Base-by-base conservation (phyloP, 92 coral and sea anemone genomes). In the Parazoanthus atlanticus region DNA sequence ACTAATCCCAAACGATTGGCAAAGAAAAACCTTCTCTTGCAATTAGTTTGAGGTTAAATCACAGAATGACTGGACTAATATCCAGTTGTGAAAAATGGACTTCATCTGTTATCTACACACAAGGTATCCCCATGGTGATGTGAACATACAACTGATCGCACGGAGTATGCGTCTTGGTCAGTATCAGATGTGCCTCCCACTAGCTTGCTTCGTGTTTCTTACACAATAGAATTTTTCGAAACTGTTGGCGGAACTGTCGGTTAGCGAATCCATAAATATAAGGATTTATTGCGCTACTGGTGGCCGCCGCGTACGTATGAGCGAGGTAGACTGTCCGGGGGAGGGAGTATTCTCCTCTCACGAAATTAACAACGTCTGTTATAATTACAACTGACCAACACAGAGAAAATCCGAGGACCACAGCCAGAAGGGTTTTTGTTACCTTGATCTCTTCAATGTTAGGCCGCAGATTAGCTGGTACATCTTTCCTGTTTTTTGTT, bases 221-320 rank as follows among this genome's bases (percentile, higher is more conserved):
- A 71, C 17, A 30, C 56, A 49, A 0, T 49, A 91, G 12, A 23
- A 88, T 75, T 36, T 88, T 92, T 21, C 88, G 80, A 75, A 96
- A 90, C 78, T 91, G 93, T 19, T 91, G 85, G 11, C 98, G 92
- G 86, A 96, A 94, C 23, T 95, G 92, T 10, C 95, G 91, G 88
- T 96, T 95, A 2, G 94, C 85, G 31, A 94, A 79, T 2, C 97
- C 97, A 70, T 96, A 96, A 21, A 96, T 96, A 34, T 90, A 81
- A 0, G 97, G 95, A 80, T 94, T 96, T 28, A 96, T 90, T 79
- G 96, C 90, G 83, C 97, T 90, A 8, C 93, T 92, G 19, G 93
- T 92, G 88, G 91, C 92, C 1, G 89, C 96, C 61, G 91, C 46
- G 74, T 81, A 92, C 2, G 81, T 89, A 79, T 92, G 92, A 7